Conservation (phyloP, 2,797 vertebrate genomes). For the Acipenser ruthenus region DNA sequence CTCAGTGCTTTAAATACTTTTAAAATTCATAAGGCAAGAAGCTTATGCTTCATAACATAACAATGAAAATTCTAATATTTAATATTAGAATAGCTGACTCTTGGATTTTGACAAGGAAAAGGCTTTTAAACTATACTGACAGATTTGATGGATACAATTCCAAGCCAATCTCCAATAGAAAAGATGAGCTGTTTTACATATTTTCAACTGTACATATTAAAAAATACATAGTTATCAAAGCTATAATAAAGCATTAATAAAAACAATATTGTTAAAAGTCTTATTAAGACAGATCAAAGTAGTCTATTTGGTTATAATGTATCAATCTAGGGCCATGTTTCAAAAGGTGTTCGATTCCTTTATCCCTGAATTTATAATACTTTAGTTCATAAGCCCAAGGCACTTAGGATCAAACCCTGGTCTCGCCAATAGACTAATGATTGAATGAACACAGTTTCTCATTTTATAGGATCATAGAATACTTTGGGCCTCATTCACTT, state of each 20-base stretch:
- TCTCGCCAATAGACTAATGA: slow-evolving; percentile 22
- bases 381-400: slow-evolving; percentile 37
- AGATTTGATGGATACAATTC: slow-evolving; percentile 57
- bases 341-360: slow-evolving; percentile 27
- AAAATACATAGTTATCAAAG: slow-evolving; percentile 14
- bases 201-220: slow-evolving; percentile 24
- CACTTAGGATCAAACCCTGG: slow-evolving; percentile 25
- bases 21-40: slow-evolving; percentile 69
- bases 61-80: slow-evolving; percentile 67
- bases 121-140: slow-evolving; percentile 15
- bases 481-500: not conserved
- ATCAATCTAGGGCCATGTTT: slow-evolving; percentile 23
- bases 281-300: slow-evolving; percentile 27
- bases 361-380: slow-evolving; percentile 43
- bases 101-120: slow-evolving; percentile 42
- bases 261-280: slow-evolving; percentile 12
- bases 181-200: slow-evolving; percentile 20
- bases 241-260: slow-evolving; percentile 19
- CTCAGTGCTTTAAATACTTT: slow-evolving; percentile 56
- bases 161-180: slow-evolving; percentile 39
- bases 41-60: slow-evolving; percentile 63
- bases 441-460: slow-evolving; percentile 18
- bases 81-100: slow-evolving; percentile 65
- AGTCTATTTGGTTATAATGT: slow-evolving; percentile 41
- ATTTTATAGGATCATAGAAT: slow-evolving; percentile 15